A percentile compares a stretch with the other conserved stretches of the same genome.
Conservation (phyloP, 2,888 invertebrate genomes). For the Micoletzkya japonica region DNA sequence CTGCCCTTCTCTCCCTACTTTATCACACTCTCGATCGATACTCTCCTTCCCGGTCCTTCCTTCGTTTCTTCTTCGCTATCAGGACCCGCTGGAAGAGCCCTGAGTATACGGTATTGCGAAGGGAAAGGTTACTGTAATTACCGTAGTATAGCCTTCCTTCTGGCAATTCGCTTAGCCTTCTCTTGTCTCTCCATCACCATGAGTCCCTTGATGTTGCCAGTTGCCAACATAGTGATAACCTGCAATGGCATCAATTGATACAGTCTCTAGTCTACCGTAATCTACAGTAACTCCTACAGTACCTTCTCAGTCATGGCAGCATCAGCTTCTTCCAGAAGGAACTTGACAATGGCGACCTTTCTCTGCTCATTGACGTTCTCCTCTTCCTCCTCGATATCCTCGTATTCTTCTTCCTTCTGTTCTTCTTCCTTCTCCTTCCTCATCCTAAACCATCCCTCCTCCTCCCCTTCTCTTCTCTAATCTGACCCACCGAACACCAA, state of each 20-base stretch:
- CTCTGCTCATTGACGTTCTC: conserved; percentile 1
- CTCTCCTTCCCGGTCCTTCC: conserved; percentile 20
- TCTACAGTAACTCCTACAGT: not conserved
- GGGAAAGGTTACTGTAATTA: no score
- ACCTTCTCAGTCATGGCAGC: conserved; percentile 24
- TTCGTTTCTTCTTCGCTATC: conserved; percentile 21
- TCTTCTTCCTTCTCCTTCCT: conserved; percentile 6
- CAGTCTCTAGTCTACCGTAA: not conserved
- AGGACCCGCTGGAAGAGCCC: conserved; percentile 2
- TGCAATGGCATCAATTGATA: not conserved
- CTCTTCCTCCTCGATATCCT: conserved; percentile 6
- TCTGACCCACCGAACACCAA: not conserved
- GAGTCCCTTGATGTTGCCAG: conserved; percentile 24
- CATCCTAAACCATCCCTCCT: not conserved
- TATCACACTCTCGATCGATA: conserved; percentile 27
- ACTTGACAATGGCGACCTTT: conserved; percentile 28
- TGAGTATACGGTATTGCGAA: not conserved
- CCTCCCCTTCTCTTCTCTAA: not conserved
- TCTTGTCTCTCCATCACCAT: conserved; percentile 20
- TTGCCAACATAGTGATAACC: conserved; percentile 27
- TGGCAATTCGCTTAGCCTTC: not conserved
- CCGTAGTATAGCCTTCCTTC: conserved; percentile 20
- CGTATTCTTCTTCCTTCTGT: not conserved
- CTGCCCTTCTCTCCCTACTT: conserved; percentile 2
- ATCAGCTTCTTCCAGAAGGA: conserved; percentile 28